Base-by-base conservation (phyloP, 2,113 vertebrate genomes). In the Mohoua ochrocephala region DNA sequence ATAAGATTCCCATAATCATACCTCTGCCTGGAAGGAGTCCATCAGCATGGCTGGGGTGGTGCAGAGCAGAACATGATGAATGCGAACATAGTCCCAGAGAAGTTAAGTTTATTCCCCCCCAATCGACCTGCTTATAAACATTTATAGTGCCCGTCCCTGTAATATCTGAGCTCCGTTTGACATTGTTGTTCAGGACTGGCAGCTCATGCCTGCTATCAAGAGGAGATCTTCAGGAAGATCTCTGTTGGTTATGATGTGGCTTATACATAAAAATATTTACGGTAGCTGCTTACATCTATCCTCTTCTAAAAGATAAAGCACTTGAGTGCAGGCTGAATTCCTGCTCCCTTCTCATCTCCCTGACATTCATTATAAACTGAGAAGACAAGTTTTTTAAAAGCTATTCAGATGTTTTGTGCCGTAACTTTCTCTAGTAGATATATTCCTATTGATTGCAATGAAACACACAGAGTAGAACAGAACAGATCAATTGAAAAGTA, bases 381-480 rank as follows among this genome's bases (percentile, higher is more conserved):
- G 96, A 95, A 89, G 74, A 57, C 61, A 89, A 54, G 91, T 41
- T 95, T 95, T 90, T 84, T 57, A 87, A 94, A 57, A 91, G 91
- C 92, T 84, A 26, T 94, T 96, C 89, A 95, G 95, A 82, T 95
- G 81, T 95, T 97, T 91, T 78, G 83, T 96, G 77, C 89, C 54
- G 68, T 92, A 91, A 91, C 86, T 93, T 97, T 95, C 87, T 77
- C 93, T 95, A 87, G 96, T 91, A 91, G 95, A 92, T 84, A 84
- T 90, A 92, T 89, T 95, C 96, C 89, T 96, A 93, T 97, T 94
- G 96, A 96, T 97, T 79, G 42, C 86, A 68, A 33, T 87, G 87
- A 89, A 94, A 41, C 91, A 87, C 75, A 59, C 50, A 68, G 88
- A 90, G 89, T 63, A 86, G 95, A 95, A 84, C 52, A 82, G 89